Evolutionary conservation across 2,888 invertebrate genomes (phyloP), one percentile per base, ranked within the genome.

Genomic region (Drosophila nr. perissopoda): DNA sequence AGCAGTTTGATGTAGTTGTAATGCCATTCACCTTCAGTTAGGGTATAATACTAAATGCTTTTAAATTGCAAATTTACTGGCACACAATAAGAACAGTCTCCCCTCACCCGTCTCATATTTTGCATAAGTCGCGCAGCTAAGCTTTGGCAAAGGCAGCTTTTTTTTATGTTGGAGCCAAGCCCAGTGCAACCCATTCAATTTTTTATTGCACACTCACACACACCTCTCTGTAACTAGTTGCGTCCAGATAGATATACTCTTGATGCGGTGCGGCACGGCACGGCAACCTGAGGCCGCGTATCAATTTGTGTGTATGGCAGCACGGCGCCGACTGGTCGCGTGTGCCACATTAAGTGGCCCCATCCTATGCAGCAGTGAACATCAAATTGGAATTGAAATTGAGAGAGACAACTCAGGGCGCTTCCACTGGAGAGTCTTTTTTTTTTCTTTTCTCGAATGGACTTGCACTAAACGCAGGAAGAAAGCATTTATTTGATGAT

Each of bases 271-370:
- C 49, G 52, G 67, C 62, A 13, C 70, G 68, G 81, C 62, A 13
- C 70, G 67, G 81, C 82, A 90, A 88, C 85, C 83, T 88, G 90
- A 83, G 91, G 82, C 79, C 88, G 84, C 89, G 79, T 81, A 85
- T 89, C 85, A 87, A 89, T 89, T 85, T 75, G 74, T 65, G 64
- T 18, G 38, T 27, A 38, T n/a, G 27, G 57, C 52, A 61, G 63
- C 58, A 59, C 76, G 73, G 74, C 73, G 79, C 76, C 81, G 87
- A 78, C 82, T 76, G 78, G 82, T 74, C 85, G 74, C 88, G 89
- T 90, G 90, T 84, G 83, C 79, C 81, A 83, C 80, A 83, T 81
- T 81, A 86, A 86, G 85, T 86, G 88, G 85, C 62, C 76, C 83
- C 88, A 85, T 88, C 88, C 78, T 74, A 77, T 58, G 61, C 71